Base-by-base conservation (phyloP, 2,797 vertebrate genomes). In the Distichodus sexfasciatus region DNA sequence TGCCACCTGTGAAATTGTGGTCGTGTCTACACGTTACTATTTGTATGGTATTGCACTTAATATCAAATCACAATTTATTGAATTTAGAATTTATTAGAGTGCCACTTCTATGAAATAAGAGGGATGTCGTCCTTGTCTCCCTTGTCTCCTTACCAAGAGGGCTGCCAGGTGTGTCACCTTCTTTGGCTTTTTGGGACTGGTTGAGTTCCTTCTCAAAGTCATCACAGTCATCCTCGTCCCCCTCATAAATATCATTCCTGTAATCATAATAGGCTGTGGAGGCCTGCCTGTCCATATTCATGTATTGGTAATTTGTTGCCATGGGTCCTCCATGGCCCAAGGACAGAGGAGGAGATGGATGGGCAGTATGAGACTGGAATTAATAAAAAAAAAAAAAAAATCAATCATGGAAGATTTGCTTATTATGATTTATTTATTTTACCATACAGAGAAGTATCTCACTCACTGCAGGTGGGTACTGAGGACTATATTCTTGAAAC, bases 171-270 rank as follows among this genome's bases (percentile, higher is more conserved):
- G 90, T 91, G 86, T 93, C 0, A 83, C 92, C 95, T 72, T 97
- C 96, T 83, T 98, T 98, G 31, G 94, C 90, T 9, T 94, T 91
- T 66, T 94, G 91, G 74, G 98, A 98, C 65, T 97, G 94, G 79
- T 94, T 95, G 15, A 98, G 89, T 83, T 98, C 95, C 78, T 97
- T 98, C 14, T 93, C 57, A 28, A 96, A 98, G 82, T 98, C 96
- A 0, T 94, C 96, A 0, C 94, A 97, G 5, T 96, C 95, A 0
- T 96, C 95, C 0, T 95, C 96, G 2, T 95, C 95, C 2, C 89
- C 94, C 2, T 93, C 93, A 0, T 89, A 98, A 59, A 91, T 93
- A 33, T 98, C 95, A 0, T 92, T 93, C 14, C 97, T 94, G 0
- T 96, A 98, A 1, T 95, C 94, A 0, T 96, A 94, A 0, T 96